Conservation (phyloP, 2,888 invertebrate species). For the Caenorhabditis macrosperma region DNA sequence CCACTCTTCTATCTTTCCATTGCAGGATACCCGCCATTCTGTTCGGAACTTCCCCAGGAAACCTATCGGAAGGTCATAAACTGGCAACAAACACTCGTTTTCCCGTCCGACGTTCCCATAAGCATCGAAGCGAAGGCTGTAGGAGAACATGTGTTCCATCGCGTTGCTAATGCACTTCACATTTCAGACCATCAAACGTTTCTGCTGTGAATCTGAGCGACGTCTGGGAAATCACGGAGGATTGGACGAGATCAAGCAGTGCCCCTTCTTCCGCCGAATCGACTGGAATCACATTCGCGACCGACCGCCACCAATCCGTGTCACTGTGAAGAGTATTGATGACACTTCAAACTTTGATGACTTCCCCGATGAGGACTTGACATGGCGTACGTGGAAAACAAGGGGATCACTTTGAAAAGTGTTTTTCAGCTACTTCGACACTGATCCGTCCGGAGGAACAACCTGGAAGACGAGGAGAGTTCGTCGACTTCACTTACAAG, state of each 20-base stretch:
- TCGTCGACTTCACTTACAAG: constrained; percentile 99
- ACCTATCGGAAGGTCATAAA: constrained; percentile 98
- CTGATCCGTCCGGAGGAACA: constrained; percentile 59
- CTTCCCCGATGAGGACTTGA: constrained; percentile 98
- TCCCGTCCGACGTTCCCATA: constrained; percentile 99
- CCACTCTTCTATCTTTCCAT: background rate
- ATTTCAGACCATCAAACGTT: constrained; percentile 82
- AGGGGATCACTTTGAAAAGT: background rate
- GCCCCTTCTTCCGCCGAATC: constrained; percentile 93
- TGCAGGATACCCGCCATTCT: constrained; percentile 94
- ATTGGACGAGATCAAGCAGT: constrained; percentile 92
- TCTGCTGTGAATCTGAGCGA: constrained; percentile 96
- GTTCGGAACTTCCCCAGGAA: constrained; percentile 97
- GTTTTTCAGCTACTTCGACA: constrained; percentile 50
- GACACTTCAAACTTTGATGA: constrained; percentile 99
- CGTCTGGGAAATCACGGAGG: constrained; percentile 90
- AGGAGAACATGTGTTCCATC: constrained; percentile 4
- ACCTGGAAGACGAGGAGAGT: constrained; percentile 87
- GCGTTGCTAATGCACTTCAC: background rate
- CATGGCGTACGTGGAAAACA: constrained; percentile 89
- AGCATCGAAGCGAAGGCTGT: constrained; percentile 89
- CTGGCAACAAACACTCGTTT: constrained; percentile 97
- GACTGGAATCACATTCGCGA: constrained; percentile 99
- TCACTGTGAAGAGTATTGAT: constrained; percentile 97
- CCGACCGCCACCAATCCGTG: constrained; percentile 96